Percentiles rank a stretch among this genome's conserved stretches.
These are phyloP conservation scores for Pangasianodon gigas DNA, from an alignment of 2,113 vertebrate genomes.

Conservation along the genomic window DNA sequence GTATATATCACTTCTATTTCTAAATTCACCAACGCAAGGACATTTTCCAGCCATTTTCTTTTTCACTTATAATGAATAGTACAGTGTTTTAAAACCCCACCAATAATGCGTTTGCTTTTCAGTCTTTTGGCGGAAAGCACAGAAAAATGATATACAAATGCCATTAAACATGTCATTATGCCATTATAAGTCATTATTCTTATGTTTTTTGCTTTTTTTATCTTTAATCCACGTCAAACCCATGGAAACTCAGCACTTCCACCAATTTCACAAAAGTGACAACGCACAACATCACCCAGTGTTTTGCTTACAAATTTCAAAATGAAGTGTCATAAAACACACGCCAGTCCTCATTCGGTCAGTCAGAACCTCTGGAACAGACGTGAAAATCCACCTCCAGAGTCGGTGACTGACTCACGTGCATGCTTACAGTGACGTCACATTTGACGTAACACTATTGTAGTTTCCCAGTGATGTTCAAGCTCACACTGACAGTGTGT, in stretches of 20 bases:
- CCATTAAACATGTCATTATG: no score
- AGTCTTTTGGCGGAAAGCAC: background rate
- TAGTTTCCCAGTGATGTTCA: background rate
- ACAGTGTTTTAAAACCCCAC: background rate
- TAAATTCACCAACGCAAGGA: background rate
- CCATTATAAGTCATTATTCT: background rate
- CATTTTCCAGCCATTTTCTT: background rate
- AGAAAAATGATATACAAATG: no score
- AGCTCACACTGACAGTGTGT: background rate
- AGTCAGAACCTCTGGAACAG: slow-evolving; percentile 40
- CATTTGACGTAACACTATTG: background rate
- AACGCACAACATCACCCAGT: background rate
- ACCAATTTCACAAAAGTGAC: background rate
- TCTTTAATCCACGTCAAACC: background rate
- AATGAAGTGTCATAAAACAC: background rate
- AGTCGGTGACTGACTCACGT: slow-evolving; percentile 5
- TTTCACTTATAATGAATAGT: background rate
- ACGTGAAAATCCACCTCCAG: slow-evolving; percentile 21
- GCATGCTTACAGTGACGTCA: background rate
- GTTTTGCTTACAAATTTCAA: background rate
- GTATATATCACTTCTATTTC: slow-evolving; percentile 37
- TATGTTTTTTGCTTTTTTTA: no score
- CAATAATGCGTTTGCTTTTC: background rate
- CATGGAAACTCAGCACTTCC: background rate
- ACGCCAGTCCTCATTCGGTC: slow-evolving; percentile 1